A percentile compares a stretch with the other conserved stretches of the same genome.
These are phyloP conservation scores for Ancistrus triradiatus DNA, from an alignment of 2,113 vertebrate species.

Conservation along the genomic window DNA sequence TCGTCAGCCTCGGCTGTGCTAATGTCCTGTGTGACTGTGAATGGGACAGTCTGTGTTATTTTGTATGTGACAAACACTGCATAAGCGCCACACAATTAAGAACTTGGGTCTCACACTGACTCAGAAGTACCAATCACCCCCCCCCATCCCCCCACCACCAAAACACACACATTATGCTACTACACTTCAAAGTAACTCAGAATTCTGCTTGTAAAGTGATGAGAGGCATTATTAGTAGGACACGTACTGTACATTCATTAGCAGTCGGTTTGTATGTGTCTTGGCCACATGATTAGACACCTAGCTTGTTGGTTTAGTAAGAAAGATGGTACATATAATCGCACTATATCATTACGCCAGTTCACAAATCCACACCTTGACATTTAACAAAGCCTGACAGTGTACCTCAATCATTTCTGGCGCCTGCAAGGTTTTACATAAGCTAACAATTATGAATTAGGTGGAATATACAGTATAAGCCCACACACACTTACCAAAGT, in stretches of 20 bases:
- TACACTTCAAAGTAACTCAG: no score
- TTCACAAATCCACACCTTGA: not conserved
- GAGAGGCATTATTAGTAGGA: no score
- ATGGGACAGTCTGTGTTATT: conserved; percentile 28
- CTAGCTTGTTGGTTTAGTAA: no score
- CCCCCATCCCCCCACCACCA: conserved; percentile 42
- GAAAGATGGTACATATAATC: no score
- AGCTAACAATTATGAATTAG: not conserved
- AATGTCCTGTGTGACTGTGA: conserved; percentile 30
- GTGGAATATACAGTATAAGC: not conserved
- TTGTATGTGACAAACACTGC: conserved; percentile 31
- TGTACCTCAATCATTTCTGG: not conserved
- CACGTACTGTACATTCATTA: no score
- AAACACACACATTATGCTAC: conserved; percentile 15
- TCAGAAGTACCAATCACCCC: conserved; percentile 17
- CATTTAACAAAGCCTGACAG: not conserved
- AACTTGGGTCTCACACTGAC: conserved; percentile 40
- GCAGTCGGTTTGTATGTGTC: no score
- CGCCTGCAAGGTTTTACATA: not conserved
- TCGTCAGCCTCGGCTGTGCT: not conserved
- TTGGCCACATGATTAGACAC: no score
- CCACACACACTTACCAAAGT: no score
- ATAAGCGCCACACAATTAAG: conserved; percentile 40
- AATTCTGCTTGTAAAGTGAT: no score
- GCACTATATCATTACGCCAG: not conserved